phyloP scores from a whole-genome alignment of 2,113 vertebrate species.

The Colinus virginianus region DNA sequence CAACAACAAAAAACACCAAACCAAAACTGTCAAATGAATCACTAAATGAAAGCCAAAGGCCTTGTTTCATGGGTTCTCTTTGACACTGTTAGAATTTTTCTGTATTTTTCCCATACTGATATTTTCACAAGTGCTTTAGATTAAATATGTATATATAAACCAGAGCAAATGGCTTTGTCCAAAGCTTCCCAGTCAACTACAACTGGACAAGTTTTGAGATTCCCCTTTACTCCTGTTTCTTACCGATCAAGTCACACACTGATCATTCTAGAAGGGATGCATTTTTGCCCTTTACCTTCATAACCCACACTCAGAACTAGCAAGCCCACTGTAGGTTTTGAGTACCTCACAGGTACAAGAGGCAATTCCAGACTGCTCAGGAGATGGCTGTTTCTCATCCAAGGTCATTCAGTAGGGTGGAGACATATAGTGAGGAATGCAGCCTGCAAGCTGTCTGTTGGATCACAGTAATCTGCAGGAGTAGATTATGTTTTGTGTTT shows the following conservation, averaged over 20 bases:
- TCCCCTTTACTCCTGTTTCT: not conserved
- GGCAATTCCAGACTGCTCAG: too few relatives aligned
- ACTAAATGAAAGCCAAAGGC: not conserved
- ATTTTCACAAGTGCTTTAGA: not conserved
- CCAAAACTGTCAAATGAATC: not conserved
- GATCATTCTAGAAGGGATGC: not conserved
- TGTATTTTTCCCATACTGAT: not conserved
- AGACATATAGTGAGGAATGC: not conserved
- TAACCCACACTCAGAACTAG: not conserved
- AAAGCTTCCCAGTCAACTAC: not conserved
- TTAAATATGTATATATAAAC: not conserved
- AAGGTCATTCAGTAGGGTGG: not conserved
- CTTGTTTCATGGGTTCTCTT: not conserved
- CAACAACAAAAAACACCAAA: not conserved
- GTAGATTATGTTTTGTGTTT: not conserved
- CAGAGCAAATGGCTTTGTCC: not conserved
- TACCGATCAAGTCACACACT: not conserved
- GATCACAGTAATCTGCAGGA: not conserved
- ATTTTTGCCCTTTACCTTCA: not conserved
- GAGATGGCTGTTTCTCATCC: not conserved
- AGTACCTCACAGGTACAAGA: not conserved
- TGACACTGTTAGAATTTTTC: not conserved
- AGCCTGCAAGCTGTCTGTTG: not conserved
- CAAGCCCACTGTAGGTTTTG: not conserved
- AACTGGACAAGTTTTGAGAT: not conserved